Conservation (phyloP, 2,888 invertebrate species). For the Neelides folsomi region DNA sequence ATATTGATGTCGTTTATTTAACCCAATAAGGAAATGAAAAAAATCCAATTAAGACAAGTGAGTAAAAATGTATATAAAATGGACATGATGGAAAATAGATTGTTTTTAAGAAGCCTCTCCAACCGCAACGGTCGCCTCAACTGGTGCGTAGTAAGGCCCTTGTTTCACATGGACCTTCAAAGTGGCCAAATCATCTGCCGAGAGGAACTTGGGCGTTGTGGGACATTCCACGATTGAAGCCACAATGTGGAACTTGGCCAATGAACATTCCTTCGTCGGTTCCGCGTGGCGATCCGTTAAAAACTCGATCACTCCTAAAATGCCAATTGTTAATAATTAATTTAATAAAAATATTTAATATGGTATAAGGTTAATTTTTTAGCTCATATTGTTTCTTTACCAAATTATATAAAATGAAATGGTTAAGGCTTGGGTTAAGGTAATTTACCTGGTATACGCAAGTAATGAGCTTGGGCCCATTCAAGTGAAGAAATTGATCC, state of each 20-base stretch:
- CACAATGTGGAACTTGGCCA: slow-evolving; percentile 39
- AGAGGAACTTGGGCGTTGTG: slow-evolving; percentile 35
- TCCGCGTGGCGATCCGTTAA: slow-evolving; percentile 40
- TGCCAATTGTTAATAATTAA: neutral
- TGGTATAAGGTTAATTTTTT: no score
- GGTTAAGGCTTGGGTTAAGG: no score
- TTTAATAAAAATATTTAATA: neutral
- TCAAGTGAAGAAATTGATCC: slow-evolving; percentile 25
- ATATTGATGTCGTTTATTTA: no score
- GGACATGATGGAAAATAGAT: neutral
- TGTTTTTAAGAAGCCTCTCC: slow-evolving; percentile 33
- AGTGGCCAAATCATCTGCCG: slow-evolving; percentile 36
- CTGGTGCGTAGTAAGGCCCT: slow-evolving; percentile 39
- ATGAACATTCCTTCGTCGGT: slow-evolving; percentile 38
- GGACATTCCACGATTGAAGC: slow-evolving; percentile 35
- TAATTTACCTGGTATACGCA: slow-evolving; percentile 21
- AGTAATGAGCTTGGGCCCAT: slow-evolving; percentile 32
- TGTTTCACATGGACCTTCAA: slow-evolving; percentile 38
- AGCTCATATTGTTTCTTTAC: no score
- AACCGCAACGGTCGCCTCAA: slow-evolving; percentile 38
- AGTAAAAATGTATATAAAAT: no score
- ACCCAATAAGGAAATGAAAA: no score
- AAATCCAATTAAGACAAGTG: no score
- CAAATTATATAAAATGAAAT: no score
- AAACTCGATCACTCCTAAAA: slow-evolving; percentile 40